phyloP scores from a whole-genome alignment of 2,113 vertebrate species.

The Lucifuga dentata region DNA sequence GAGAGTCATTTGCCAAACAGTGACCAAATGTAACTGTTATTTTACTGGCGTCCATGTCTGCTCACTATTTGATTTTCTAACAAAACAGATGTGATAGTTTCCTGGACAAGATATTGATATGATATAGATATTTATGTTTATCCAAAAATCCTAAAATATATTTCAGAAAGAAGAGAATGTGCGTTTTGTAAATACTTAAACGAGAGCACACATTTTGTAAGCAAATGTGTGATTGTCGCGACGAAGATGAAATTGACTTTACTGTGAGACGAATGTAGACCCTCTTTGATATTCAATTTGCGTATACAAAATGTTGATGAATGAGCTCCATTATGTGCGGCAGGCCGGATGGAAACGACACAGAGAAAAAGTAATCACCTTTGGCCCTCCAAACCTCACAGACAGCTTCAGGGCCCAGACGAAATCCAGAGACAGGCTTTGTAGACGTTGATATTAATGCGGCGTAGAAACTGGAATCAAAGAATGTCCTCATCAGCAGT shows the following conservation, averaged over 20 bases:
- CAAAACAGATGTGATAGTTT: too few relatives aligned
- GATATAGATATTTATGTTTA: too few relatives aligned
- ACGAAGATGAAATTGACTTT: slow-evolving; percentile 13
- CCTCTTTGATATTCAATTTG: slow-evolving; percentile 23
- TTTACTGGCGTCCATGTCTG: too few relatives aligned
- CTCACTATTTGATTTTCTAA: too few relatives aligned
- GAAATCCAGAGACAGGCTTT: background rate
- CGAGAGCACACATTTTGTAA: slow-evolving; percentile 1
- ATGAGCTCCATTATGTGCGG: slow-evolving; percentile 32
- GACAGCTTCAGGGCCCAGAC: slow-evolving; percentile 15
- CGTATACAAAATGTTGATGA: slow-evolving; percentile 21
- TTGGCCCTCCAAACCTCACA: background rate
- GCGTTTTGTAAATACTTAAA: too few relatives aligned
- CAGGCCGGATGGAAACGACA: slow-evolving; percentile 31
- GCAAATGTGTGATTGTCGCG: slow-evolving; percentile 7
- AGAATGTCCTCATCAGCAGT: slow-evolving; percentile 43
- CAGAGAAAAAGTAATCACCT: slow-evolving; percentile 1
- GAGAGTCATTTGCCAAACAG: too few relatives aligned
- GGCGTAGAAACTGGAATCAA: slow-evolving; percentile 20
- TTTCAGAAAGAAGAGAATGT: too few relatives aligned
- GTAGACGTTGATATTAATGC: slow-evolving; percentile 47
- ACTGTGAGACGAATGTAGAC: slow-evolving; percentile 3
- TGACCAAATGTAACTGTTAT: too few relatives aligned
- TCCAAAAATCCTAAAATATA: too few relatives aligned
- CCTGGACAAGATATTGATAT: too few relatives aligned